Evolutionary conservation across 2,888 invertebrate genomes (phyloP).

Genomic region (Caenorhabditis angaria): DNA sequence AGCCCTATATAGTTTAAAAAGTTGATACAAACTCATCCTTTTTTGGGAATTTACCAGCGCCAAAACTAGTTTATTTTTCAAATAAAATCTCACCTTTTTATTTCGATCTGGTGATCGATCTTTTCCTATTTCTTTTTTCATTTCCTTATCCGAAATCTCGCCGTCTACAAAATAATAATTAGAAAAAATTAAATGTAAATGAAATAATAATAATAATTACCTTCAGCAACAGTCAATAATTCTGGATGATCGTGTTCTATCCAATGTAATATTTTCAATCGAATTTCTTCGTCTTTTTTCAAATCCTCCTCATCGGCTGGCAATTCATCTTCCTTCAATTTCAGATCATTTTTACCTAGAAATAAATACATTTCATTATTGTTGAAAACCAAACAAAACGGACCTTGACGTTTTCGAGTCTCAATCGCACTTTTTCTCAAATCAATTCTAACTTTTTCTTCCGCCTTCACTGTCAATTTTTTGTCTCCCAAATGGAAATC

Average conservation of each 20-base stretch:
- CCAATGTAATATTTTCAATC: constrained; percentile 55
- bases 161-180: constrained; percentile 45
- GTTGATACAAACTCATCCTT: neutral
- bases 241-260: constrained; percentile 60
- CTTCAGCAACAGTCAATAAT: constrained; percentile 50
- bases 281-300: constrained; percentile 61
- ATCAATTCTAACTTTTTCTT: constrained; percentile 54
- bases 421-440: constrained; percentile 42
- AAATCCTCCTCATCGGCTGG: constrained; percentile 62
- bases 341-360: constrained; percentile 42
- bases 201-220: too few species aligned
- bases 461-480: constrained; percentile 82
- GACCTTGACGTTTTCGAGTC: constrained; percentile 38
- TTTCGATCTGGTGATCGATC: constrained; percentile 11
- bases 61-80: neutral
- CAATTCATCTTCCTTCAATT: constrained; percentile 51
- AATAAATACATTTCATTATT: neutral
- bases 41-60: neutral
- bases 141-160: constrained; percentile 55
- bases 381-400: constrained; percentile 6
- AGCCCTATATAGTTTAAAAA: neutral
- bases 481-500: constrained; percentile 91
- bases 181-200: too few species aligned
- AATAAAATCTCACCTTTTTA: constrained; percentile 16
- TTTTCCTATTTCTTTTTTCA: constrained; percentile 15